Base-by-base conservation (phyloP, 2,797 vertebrate species). In the Acipenser ruthenus region DNA sequence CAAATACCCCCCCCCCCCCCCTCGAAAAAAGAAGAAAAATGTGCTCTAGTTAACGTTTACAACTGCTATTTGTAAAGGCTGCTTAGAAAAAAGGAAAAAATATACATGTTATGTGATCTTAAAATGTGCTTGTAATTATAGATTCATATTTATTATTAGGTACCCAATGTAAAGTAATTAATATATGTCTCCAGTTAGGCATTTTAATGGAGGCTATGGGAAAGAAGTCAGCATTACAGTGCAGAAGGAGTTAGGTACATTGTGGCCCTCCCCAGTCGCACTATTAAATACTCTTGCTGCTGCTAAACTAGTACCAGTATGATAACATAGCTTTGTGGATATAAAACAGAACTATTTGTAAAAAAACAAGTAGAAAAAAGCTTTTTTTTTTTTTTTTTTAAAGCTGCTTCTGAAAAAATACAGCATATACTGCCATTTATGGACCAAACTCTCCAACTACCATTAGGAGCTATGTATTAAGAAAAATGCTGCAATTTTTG, bases 231-330 rank as follows among this genome's bases (percentile, higher is more conserved):
- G 9, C 15, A 62, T 6, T 23, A 23, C 18, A 48, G 6, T n/a
- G 13, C n/a, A 62, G 2, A 7, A 7, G n/a, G 12, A 10, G 13
- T 6, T 10, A 37, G 10, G 10, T 23, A 9, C 60, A 10, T 9
- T 62, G 6, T 8, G 10, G 10, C 60, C 18, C 47, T 12, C 9
- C 7, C 3, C 7, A 37, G 10, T 23, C 18, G 18, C 60, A 62
- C 60, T 62, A 62, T 62, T 55, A n/a, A 37, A 62, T 9, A 37
- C 10, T 37, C 37, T 62, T 62, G 60, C 60, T 8, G 60, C 60
- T 62, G 60, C 60, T 62, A 55, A 62, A 10, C 37, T 37, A 62
- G 8, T 62, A 60, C 18, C 59, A 62, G 60, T 62, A 37, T 62
- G 18, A 62, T 12, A 18, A 37, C 8, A 10, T 8, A 15, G 60